phyloP scores from a whole-genome alignment of 2,888 invertebrate genomes.

The Protophormia terraenovae region DNA sequence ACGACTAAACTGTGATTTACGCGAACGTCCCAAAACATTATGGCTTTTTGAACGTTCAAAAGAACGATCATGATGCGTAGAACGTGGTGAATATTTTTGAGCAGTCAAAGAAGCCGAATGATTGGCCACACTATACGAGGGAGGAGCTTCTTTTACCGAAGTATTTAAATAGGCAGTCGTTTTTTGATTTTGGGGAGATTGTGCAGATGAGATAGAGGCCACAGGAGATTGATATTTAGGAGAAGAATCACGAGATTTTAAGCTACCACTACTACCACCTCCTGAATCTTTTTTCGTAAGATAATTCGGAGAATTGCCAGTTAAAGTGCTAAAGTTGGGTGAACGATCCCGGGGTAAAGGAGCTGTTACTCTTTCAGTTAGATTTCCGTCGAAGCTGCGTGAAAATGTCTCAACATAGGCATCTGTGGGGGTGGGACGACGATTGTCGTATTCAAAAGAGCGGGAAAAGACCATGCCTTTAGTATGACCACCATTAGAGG shows the following conservation, averaged over 20 bases:
- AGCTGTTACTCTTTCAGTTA: constrained; percentile 74
- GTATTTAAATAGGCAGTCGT: constrained; percentile 79
- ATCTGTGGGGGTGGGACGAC: constrained; percentile 76
- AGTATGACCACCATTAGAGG: constrained; percentile 63
- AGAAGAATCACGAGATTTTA: constrained; percentile 79
- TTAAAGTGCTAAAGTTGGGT: constrained; percentile 80
- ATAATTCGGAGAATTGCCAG: constrained; percentile 81
- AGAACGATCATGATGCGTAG: constrained; percentile 72
- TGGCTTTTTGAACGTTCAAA: constrained; percentile 79
- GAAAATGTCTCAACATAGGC: constrained; percentile 80
- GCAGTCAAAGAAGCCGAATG: constrained; percentile 36
- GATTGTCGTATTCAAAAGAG: constrained; percentile 81
- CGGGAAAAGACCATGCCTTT: constrained; percentile 81
- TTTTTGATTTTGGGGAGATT: constrained; percentile 69
- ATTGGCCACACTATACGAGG: constrained; percentile 74
- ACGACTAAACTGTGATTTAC: constrained; percentile 83
- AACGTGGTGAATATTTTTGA: constrained; percentile 73
- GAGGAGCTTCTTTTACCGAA: constrained; percentile 79
- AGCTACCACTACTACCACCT: constrained; percentile 73
- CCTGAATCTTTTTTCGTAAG: constrained; percentile 78
- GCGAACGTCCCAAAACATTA: constrained; percentile 80
- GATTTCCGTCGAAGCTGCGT: constrained; percentile 81
- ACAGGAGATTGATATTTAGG: constrained; percentile 77
- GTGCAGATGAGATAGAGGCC: constrained; percentile 70
- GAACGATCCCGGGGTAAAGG: constrained; percentile 77